These are phyloP conservation scores for Morbakka virulenta DNA, from an alignment of 30 jellyfish, hydroid and myxozoan species.

Conservation along the genomic window DNA sequence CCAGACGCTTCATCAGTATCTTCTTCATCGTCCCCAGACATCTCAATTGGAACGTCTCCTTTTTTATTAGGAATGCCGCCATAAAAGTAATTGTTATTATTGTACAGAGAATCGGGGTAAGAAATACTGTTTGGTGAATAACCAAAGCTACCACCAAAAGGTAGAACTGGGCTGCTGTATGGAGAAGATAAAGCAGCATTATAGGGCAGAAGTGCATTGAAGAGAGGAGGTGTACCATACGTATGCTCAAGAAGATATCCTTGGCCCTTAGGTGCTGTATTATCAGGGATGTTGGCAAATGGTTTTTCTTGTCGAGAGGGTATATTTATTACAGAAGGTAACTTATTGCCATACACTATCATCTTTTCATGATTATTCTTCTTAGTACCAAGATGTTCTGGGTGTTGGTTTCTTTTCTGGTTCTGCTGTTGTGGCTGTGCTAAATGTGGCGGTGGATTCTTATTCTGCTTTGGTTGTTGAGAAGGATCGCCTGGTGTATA, in stretches of 20 bases:
- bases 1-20: background rate
- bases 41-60: background rate
- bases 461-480: conserved; percentile 4
- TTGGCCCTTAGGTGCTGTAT: background rate
- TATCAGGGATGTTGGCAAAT: too few species aligned
- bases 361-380: background rate
- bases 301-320: background rate
- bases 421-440: conserved; percentile 43
- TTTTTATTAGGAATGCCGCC: background rate
- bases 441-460: conserved; percentile 24
- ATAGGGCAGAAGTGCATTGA: background rate
- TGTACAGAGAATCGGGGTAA: background rate
- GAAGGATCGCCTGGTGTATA: conserved; percentile 68
- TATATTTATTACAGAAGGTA: too few species aligned
- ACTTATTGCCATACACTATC: background rate
- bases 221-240: background rate
- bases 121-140: too few species aligned
- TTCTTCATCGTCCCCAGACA: background rate
- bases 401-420: background rate
- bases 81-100: background rate
- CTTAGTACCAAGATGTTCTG: background rate
- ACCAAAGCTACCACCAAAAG: background rate
- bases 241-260: background rate
- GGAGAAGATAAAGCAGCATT: background rate
- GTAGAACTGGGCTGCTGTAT: background rate